phyloP scores from a whole-genome alignment of 2,888 invertebrate genomes.

The Epistrophella euchroma region DNA sequence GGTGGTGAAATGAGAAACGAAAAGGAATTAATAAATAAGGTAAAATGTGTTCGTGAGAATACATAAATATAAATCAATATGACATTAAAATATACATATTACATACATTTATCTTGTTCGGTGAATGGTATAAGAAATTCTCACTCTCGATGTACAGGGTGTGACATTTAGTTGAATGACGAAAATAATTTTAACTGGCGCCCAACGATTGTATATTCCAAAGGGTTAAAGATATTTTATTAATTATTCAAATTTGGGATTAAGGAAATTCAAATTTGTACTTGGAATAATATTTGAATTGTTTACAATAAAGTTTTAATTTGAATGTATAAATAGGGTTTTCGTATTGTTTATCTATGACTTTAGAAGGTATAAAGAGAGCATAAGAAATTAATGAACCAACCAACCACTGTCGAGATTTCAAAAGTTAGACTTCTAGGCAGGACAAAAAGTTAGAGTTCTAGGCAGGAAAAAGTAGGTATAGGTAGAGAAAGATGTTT shows the following conservation, averaged over 20 bases:
- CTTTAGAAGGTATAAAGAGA: not conserved
- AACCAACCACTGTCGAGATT: not conserved
- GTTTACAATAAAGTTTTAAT: not conserved
- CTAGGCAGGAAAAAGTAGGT: not conserved
- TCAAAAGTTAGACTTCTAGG: not conserved
- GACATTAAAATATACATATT: slow-evolving; percentile 45
- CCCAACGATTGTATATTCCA: not conserved
- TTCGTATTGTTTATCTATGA: not conserved
- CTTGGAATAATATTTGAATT: not conserved
- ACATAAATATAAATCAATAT: slow-evolving; percentile 39
- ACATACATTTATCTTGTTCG: slow-evolving; percentile 38
- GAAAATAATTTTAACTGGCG: not conserved
- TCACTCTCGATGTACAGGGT: slow-evolving; percentile 56
- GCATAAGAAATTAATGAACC: slow-evolving; percentile 2
- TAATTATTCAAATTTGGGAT: not conserved
- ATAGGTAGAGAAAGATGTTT: too few relatives aligned
- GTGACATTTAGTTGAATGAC: slow-evolving; percentile 60
- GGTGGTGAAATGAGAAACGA: not conserved
- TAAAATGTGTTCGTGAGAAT: slow-evolving; percentile 15
- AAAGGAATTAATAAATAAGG: not conserved
- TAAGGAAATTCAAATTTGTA: not conserved
- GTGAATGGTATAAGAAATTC: slow-evolving; percentile 29
- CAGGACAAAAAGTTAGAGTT: not conserved
- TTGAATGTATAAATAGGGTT: not conserved
- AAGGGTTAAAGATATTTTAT: not conserved